Evolutionary conservation across 2,888 invertebrate species (phyloP), one percentile per base, ranked within the genome.

Genomic region (Barypeithes pellucidus): DNA sequence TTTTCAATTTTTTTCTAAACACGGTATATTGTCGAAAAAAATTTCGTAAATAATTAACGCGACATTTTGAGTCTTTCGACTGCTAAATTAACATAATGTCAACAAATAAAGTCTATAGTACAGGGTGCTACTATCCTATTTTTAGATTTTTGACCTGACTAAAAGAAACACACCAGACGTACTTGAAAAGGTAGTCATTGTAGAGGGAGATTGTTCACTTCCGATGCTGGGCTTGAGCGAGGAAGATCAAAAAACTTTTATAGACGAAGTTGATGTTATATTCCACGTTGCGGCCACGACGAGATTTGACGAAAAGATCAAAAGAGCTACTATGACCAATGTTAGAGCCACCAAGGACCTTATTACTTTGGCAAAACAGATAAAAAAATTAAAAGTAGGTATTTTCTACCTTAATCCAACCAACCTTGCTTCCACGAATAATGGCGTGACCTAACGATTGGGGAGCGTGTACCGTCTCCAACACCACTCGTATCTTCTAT

Each of bases 231-330:
- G 90, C 41, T 80, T 91, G 62, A 86, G 85, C 62, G 80, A 85
- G 0, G 82, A 87, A 36, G 89, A 90, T 79, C 88, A 89, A 76
- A 81, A 85, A 50, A 80, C 83, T 16, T 78, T 90, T 22, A 81
- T 84, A 33, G 85, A 88, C 12, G 88, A 91, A 77, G 90, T 92
- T 24, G 85, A 87, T 57, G 86, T 92, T 50, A 90, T 94, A 14
- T 91, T 94, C 82, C 94, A 94, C 83, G 90, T 91, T 43, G 94
- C 93, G 0, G 94, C 93, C 0, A 93, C 92, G 1, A 91, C 93
- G 16, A 88, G 90, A 75, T 93, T 94, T 81, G 91, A 93, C 80
- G 93, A 93, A 82, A 88, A 88, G 20, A 85, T 94, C n/a, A 88
- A 89, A 84, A 83, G 87, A 12, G 91, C 93, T 0, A 87, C 91